phyloP scores from a whole-genome alignment of 2,888 invertebrate genomes.

The Cistogaster globosa region DNA sequence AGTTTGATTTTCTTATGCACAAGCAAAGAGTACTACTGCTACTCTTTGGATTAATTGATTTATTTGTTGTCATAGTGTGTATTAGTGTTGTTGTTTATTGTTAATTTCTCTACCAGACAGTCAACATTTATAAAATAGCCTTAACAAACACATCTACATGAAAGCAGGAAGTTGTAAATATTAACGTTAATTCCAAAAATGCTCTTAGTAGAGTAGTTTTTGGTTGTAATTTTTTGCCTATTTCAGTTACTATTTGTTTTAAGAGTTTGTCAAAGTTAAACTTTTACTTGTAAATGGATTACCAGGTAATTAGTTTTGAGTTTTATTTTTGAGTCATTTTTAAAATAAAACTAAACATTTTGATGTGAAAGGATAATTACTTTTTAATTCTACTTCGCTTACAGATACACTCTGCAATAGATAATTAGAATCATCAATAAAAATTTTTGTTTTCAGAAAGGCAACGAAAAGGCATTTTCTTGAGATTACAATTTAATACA shows the following conservation, averaged over 20 bases:
- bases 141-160: background rate
- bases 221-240: slow-evolving; percentile 18
- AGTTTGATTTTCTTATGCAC: background rate
- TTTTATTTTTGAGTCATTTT: background rate
- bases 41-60: slow-evolving; percentile 40
- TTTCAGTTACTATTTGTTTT: slow-evolving; percentile 33
- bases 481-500: too few relatives aligned
- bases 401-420: too few relatives aligned
- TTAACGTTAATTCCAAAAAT: slow-evolving; percentile 33
- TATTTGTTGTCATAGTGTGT: slow-evolving; percentile 14
- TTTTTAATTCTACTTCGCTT: too few relatives aligned
- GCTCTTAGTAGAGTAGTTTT: slow-evolving; percentile 5
- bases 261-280: slow-evolving; percentile 40
- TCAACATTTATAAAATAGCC: slow-evolving; percentile 42
- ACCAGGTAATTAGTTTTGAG: background rate
- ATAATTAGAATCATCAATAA: too few relatives aligned
- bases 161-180: slow-evolving; percentile 50
- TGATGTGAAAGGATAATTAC: too few relatives aligned
- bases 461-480: too few relatives aligned
- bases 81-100: slow-evolving; percentile 32
- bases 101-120: slow-evolving; percentile 51
- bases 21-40: slow-evolving; percentile 48
- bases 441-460: too few relatives aligned
- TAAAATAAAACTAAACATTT: too few relatives aligned
- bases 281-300: slow-evolving; percentile 16